A percentile compares a stretch with the other conserved stretches of the same genome.
Conservation (phyloP, 1,140 invertebrate species). For the Panonychus citri region DNA sequence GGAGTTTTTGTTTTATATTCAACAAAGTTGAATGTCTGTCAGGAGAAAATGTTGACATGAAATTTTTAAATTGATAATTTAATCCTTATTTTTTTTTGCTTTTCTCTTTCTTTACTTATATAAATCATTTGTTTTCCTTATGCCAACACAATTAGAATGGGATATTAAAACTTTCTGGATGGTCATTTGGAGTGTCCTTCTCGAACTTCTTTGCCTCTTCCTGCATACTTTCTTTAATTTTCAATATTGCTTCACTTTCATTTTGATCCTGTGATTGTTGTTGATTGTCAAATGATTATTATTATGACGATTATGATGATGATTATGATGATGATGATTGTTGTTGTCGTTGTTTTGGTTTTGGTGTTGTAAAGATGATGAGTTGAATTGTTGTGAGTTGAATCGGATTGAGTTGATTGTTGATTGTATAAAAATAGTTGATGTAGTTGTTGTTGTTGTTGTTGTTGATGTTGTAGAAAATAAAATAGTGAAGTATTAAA, state of each 20-base stretch:
- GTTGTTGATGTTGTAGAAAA: no score
- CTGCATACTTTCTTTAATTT: constrained; percentile 98
- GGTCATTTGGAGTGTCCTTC: constrained; percentile 66
- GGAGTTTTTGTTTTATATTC: no score
- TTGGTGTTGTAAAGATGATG: background rate
- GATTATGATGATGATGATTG: no score
- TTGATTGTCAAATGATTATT: background rate
- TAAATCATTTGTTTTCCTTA: no score
- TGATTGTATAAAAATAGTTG: no score
- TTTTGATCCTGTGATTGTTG: constrained; percentile 40
- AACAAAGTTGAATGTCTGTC: background rate
- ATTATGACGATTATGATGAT: background rate
- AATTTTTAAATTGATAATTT: background rate
- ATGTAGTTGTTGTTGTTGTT: no score
- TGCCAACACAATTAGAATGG: no score
- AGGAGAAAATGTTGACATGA: background rate
- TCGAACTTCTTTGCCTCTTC: constrained; percentile 98
- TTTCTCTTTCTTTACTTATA: background rate
- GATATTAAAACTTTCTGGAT: constrained; percentile 53
- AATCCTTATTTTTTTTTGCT: background rate
- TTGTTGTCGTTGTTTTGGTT: no score
- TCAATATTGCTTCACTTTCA: constrained; percentile 92
- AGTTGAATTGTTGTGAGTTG: constrained; percentile 5
- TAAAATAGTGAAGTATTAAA: no score
- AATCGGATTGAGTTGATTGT: constrained; percentile 13